Base-by-base conservation (phyloP, 1,140 invertebrate genomes). In the Listronotus oregonensis region DNA sequence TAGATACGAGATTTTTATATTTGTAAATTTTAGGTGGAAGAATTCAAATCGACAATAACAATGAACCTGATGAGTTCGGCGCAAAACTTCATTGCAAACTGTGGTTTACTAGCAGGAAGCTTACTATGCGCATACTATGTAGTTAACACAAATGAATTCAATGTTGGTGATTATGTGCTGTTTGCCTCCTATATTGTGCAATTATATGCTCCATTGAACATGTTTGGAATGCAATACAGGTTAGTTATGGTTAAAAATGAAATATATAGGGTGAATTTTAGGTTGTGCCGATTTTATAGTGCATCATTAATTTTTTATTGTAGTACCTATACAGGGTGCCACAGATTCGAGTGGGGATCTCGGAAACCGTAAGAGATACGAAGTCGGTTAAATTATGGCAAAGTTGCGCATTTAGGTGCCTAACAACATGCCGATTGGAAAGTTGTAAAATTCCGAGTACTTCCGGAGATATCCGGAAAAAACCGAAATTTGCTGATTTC, bases 211-310 rank as follows among this genome's bases (percentile, higher is more conserved):
- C 96, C 96, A 0, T 80, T 99, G 3, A 98, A 98, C 81, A 98
- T 92, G 89, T 95, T 98, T 78, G 97, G 96, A 21, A 97, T 95
- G 15, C 97, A 96, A 78, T 99, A 99, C 75, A 90, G 94, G 92
- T 94, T 79, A 70, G 63, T 52, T 44, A 40, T 12, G 4, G 15
- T 17, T 47, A n/a, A 47, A 6, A 6, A 46, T 39, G 7, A 8
- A 39, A 39, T 8, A 39, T 8, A 12, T 12, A 12, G 6, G 6
- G 6, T 39, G 6, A 12, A 39, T 39, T 8, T 39, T 8, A 39
- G 7, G 37, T 8, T 39, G n/a, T n/a, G n/a, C n/a, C n/a, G n/a
- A n/a, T n/a, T n/a, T n/a, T n/a, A n/a, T n/a, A n/a, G n/a, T n/a
- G n/a, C n/a, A n/a, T n/a, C n/a, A n/a, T n/a, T n/a, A n/a, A n/a